A percentile compares a stretch with the other conserved stretches of the same genome.
phyloP scores from a whole-genome alignment of 2,888 invertebrate species.

The Microctonus aethiopoides region DNA sequence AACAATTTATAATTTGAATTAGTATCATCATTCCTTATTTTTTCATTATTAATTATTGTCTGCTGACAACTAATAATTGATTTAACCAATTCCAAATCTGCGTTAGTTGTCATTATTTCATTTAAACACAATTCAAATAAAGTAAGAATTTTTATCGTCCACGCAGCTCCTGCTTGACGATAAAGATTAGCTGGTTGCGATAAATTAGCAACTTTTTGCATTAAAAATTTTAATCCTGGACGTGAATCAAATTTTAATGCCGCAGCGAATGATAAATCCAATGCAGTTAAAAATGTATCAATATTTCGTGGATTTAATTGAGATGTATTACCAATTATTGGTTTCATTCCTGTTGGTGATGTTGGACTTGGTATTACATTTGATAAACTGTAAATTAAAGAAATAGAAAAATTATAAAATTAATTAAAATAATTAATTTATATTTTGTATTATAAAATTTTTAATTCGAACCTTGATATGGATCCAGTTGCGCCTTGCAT shows the following conservation, averaged over 20 bases:
- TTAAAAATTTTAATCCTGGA: constrained; percentile 92
- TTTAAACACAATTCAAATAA: constrained; percentile 86
- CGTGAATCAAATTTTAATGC: constrained; percentile 89
- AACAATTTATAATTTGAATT: constrained; percentile 43
- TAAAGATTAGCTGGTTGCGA: constrained; percentile 91
- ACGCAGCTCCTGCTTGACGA: constrained; percentile 91
- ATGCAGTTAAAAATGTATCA: constrained; percentile 79
- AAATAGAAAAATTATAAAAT: constrained; percentile 13
- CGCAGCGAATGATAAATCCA: constrained; percentile 84
- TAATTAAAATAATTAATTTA: background rate
- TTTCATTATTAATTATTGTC: constrained; percentile 6
- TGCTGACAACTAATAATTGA: constrained; percentile 39
- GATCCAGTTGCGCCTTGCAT: constrained; percentile 79
- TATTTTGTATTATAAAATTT: background rate
- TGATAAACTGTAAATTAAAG: constrained; percentile 60
- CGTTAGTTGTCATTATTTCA: constrained; percentile 69
- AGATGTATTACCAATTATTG: constrained; percentile 54
- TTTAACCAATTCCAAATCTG: constrained; percentile 57
- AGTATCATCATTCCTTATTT: constrained; percentile 3
- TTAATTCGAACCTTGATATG: constrained; percentile 69
- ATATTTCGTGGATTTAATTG: constrained; percentile 72
- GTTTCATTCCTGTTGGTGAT: constrained; percentile 45
- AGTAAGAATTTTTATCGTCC: constrained; percentile 89
- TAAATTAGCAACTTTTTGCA: constrained; percentile 91
- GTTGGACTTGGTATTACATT: constrained; percentile 64